Evolutionary conservation across 2,888 invertebrate species (phyloP).

Genomic region (Lymantria monacha): DNA sequence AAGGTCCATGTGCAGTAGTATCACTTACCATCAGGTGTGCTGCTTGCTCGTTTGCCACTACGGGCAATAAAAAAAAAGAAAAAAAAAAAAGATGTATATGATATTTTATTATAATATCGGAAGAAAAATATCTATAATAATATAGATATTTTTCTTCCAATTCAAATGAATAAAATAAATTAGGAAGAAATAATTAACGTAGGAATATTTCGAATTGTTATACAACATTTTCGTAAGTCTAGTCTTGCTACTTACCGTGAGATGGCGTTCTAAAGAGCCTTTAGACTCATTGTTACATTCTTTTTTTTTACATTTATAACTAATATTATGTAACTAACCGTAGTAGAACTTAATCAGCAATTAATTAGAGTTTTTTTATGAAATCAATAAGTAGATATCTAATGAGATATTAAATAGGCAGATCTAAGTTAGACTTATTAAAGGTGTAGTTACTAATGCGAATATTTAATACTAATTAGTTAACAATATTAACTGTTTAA

Average conservation of each 20-base stretch:
- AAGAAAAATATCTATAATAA: too few relatives aligned
- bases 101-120: too few relatives aligned
- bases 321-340: not conserved
- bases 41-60: too few relatives aligned
- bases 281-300: too few relatives aligned
- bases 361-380: not conserved
- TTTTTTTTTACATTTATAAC: not conserved
- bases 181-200: too few relatives aligned
- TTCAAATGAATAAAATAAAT: too few relatives aligned
- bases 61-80: too few relatives aligned
- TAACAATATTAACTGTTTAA: conserved; percentile 35
- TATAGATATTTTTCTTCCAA: too few relatives aligned
- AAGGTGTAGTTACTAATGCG: conserved; percentile 2
- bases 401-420: not conserved
- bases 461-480: conserved; percentile 30
- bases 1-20: too few relatives aligned
- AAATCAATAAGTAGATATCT: not conserved
- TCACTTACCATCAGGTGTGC: too few relatives aligned
- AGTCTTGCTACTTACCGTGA: conserved; percentile 44
- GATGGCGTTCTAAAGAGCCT: conserved; percentile 37
- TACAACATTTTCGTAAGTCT: not conserved
- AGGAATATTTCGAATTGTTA: too few relatives aligned
- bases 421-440: not conserved
- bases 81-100: too few relatives aligned
- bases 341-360: not conserved